Evolutionary conservation across 2,113 vertebrate species (phyloP).

Genomic region (Opisthocomus hoazin): DNA sequence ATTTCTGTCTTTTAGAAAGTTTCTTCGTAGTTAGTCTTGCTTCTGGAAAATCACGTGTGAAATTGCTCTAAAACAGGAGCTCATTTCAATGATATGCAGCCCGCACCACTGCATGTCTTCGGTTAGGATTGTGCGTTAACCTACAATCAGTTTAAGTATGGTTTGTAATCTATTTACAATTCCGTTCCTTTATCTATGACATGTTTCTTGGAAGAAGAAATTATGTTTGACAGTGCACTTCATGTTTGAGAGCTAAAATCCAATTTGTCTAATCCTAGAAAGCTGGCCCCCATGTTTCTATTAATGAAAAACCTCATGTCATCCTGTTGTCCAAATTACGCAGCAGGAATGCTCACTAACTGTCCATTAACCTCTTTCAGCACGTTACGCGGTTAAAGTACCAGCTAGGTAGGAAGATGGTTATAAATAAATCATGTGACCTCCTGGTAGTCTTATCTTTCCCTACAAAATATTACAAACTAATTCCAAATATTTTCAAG

Average conservation of each 20-base stretch:
- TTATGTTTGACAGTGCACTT: neutral
- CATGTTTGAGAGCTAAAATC: neutral
- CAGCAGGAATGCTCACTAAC: neutral
- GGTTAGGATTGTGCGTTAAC: neutral
- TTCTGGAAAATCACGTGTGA: neutral
- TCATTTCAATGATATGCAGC: neutral
- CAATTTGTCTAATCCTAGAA: neutral
- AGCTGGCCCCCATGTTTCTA: neutral
- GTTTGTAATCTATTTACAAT: neutral
- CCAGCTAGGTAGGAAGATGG: neutral
- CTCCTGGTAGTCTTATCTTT: neutral
- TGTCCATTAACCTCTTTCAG: neutral
- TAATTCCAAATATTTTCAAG: neutral
- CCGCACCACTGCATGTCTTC: neutral
- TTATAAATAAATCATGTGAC: neutral
- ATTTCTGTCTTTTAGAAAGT: neutral
- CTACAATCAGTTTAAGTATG: neutral
- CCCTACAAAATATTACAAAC: neutral
- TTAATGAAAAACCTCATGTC: neutral
- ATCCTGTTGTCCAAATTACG: neutral
- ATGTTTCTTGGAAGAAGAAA: constrained; percentile 12
- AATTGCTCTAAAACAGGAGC: neutral
- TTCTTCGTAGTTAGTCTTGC: neutral
- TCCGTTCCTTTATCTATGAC: neutral
- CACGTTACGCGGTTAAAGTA: rapidly evolving